Percentiles rank a stretch among this genome's conserved stretches.
phyloP scores from a whole-genome alignment of 1,140 invertebrate species.

The Anoplophora glabripennis region DNA sequence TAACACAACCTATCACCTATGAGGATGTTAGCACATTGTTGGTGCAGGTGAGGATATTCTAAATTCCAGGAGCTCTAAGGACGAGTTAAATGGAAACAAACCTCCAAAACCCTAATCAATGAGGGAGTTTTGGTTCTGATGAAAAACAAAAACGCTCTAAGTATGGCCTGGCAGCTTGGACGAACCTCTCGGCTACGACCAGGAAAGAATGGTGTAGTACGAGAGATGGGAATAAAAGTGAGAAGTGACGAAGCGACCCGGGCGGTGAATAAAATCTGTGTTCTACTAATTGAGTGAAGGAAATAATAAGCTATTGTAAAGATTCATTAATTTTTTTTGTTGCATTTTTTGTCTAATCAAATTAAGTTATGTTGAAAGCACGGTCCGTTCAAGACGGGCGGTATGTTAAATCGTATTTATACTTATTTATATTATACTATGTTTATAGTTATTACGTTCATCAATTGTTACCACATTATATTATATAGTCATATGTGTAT shows the following conservation, averaged over 20 bases:
- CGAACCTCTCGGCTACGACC: slow-evolving; percentile 36
- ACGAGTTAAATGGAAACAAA: slow-evolving; percentile 22
- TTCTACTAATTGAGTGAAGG: slow-evolving; percentile 12
- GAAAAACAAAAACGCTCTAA: slow-evolving; percentile 20
- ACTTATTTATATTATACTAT: too few relatives aligned
- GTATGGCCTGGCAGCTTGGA: slow-evolving; percentile 30
- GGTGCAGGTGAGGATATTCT: slow-evolving; percentile 27
- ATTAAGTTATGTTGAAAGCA: too few relatives aligned
- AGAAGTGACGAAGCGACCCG: background rate
- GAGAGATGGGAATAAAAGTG: slow-evolving; percentile 40
- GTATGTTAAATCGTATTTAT: too few relatives aligned
- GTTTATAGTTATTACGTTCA: too few relatives aligned
- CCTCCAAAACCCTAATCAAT: background rate
- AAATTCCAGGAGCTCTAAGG: slow-evolving; percentile 26
- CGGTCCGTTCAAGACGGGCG: too few relatives aligned
- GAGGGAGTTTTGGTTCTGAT: slow-evolving; percentile 18
- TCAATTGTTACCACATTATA: too few relatives aligned
- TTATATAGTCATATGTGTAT: too few relatives aligned
- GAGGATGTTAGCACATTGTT: too few relatives aligned
- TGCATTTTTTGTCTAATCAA: too few relatives aligned
- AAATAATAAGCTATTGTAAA: too few relatives aligned
- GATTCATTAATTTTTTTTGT: too few relatives aligned
- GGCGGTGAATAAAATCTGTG: slow-evolving; percentile 5
- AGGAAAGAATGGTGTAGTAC: slow-evolving; percentile 39
- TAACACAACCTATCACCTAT: too few relatives aligned